Conservation (phyloP, 2,888 invertebrate genomes). For the Cephus pygmeus region DNA sequence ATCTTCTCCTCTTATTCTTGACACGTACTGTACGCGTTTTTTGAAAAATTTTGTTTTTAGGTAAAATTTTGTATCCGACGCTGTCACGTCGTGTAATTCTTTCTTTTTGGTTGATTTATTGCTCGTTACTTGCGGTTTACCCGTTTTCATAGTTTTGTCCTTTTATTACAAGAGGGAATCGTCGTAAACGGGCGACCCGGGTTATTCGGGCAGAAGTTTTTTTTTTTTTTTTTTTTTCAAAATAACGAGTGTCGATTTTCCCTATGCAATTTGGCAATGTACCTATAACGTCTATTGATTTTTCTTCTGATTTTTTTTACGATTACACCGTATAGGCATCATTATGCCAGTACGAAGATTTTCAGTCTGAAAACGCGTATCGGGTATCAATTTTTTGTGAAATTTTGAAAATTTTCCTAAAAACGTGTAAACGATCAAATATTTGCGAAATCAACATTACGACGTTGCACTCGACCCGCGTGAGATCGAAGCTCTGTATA, state of each 20-base stretch:
- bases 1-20: slow-evolving; percentile 18
- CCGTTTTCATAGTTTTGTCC: background rate
- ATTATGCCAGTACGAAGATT: background rate
- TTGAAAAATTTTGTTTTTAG: too few relatives aligned
- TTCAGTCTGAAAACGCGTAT: background rate
- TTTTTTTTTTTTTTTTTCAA: background rate
- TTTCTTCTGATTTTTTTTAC: background rate
- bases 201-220: background rate
- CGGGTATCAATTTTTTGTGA: background rate
- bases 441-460: slow-evolving; percentile 27
- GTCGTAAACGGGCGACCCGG: background rate
- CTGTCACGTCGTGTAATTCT: background rate
- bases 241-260: too few relatives aligned
- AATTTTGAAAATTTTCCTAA: slow-evolving; percentile 28
- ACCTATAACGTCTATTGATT: background rate
- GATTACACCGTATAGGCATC: background rate
- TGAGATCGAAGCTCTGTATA: slow-evolving; percentile 31
- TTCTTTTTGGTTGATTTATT: background rate
- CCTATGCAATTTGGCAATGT: background rate
- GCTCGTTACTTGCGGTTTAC: background rate
- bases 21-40: background rate
- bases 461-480: slow-evolving; percentile 23
- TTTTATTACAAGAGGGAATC: background rate
- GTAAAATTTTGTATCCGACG: too few relatives aligned
- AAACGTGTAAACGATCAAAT: slow-evolving; percentile 35